These are phyloP conservation scores for Anguilla megastoma DNA, from an alignment of 2,797 vertebrate genomes.

Conservation along the genomic window DNA sequence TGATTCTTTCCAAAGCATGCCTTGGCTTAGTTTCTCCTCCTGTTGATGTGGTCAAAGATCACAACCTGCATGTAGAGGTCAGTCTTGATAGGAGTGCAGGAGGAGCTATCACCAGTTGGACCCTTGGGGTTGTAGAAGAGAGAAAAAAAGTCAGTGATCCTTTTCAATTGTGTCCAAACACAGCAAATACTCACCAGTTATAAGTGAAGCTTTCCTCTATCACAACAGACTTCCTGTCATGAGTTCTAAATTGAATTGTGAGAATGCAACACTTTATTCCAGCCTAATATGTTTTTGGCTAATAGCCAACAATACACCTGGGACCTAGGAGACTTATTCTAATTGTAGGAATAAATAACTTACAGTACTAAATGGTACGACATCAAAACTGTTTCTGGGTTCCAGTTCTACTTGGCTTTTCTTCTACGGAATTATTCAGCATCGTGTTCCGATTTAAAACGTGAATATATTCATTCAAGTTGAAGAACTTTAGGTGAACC, in stretches of 20 bases:
- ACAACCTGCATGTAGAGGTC: constrained; percentile 77
- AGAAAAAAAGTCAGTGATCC: constrained; percentile 33
- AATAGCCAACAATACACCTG: background rate
- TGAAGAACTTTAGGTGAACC: background rate
- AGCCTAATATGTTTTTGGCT: background rate
- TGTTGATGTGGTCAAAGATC: constrained; percentile 72
- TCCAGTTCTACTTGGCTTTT: background rate
- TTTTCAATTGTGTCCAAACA: background rate
- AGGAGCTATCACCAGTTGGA: constrained; percentile 73
- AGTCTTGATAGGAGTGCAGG: constrained; percentile 69
- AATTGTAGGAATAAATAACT: background rate
- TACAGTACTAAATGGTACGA: background rate
- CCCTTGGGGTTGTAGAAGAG: constrained; percentile 64
- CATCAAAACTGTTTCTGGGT: background rate
- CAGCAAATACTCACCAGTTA: background rate
- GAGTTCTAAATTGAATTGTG: background rate
- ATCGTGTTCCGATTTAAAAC: background rate
- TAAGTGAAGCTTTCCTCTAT: background rate
- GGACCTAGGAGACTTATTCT: background rate
- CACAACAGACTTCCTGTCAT: background rate
- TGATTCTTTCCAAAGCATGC: background rate
- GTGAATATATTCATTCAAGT: background rate
- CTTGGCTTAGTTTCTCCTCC: constrained; percentile 58
- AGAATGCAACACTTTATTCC: background rate
- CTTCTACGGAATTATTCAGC: background rate